phyloP scores from a whole-genome alignment of 2,797 vertebrate genomes.

The Danio jaintianensis region DNA sequence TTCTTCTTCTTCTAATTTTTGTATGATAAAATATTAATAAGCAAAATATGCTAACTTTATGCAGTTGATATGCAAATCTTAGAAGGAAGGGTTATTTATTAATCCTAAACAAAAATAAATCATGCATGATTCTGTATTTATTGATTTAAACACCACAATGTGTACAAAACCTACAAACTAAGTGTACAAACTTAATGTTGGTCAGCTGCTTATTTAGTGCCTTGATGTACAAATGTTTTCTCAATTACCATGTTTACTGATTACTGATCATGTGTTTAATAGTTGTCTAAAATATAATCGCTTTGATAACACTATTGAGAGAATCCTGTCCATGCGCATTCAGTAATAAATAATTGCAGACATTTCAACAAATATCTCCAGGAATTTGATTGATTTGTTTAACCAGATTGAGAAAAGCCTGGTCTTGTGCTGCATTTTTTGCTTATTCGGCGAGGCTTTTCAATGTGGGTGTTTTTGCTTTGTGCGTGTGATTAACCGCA shows the following conservation, averaged over 20 bases:
- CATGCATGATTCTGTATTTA: not conserved
- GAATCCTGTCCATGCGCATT: constrained; percentile 15
- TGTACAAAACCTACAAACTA: no score
- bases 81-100: not conserved
- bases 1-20: no score
- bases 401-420: constrained; percentile 53
- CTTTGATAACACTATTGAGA: constrained; percentile 9
- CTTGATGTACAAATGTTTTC: not conserved
- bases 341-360: constrained; percentile 36
- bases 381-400: constrained; percentile 43
- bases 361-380: constrained; percentile 37
- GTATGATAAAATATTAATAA: no score
- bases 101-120: not conserved
- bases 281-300: not conserved
- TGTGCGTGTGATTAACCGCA: constrained; percentile 55
- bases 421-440: constrained; percentile 29
- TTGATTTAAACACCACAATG: not conserved
- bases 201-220: not conserved
- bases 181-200: constrained; percentile 1
- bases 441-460: constrained; percentile 39
- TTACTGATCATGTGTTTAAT: constrained; percentile 9
- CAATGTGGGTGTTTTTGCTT: constrained; percentile 55
- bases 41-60: not conserved
- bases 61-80: not conserved
- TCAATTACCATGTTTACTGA: not conserved